Base-by-base conservation (phyloP, 1,140 invertebrate species). In the Belonocnema kinseyi region DNA sequence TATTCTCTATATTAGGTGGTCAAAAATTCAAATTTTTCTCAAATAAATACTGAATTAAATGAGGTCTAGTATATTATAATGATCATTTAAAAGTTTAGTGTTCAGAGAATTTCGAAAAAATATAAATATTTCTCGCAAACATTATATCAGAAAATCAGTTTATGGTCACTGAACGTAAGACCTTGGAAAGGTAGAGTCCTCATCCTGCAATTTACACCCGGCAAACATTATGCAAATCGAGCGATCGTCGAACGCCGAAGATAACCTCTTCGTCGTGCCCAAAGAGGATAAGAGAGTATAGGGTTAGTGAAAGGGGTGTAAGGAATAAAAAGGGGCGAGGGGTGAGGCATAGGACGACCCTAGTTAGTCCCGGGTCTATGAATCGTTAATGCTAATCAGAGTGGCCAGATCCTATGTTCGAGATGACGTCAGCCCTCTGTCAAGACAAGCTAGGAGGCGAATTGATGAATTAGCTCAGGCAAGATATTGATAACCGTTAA, bases 321-420 rank as follows among this genome's bases (percentile, higher is more conserved):
- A 13, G 74, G 84, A 74, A 84, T 85, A 86, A 75, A 76, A 74
- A 87, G 81, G 79, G 77, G 79, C 81, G 78, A 77, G 78, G 79
- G 83, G 74, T 73, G 87, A 83, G 82, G 86, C 79, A 86, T 80
- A 87, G 83, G 83, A 85, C 84, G 86, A 87, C 86, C 86, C 85
- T 87, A 84, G 86, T 88, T 88, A 86, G 82, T 85, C 80, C 80
- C 79, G 79, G 83, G 79, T 88, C 85, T 87, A 88, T 89, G 88
- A 89, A 89, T 89, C 86, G 85, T 89, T 89, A 89, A 89, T 89
- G 87, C 87, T 88, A 89, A 89, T 89, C 87, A 88, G 85, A 80
- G 85, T 87, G 82, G 87, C 86, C 85, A 85, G 85, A 79, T 85
- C 79, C 81, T 76, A 71, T 75, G 82, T 80, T 82, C 74, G 80